Evolutionary conservation across 1,140 invertebrate genomes (phyloP), one percentile per base, ranked within the genome.

Genomic region (Nasonia vitripennis): DNA sequence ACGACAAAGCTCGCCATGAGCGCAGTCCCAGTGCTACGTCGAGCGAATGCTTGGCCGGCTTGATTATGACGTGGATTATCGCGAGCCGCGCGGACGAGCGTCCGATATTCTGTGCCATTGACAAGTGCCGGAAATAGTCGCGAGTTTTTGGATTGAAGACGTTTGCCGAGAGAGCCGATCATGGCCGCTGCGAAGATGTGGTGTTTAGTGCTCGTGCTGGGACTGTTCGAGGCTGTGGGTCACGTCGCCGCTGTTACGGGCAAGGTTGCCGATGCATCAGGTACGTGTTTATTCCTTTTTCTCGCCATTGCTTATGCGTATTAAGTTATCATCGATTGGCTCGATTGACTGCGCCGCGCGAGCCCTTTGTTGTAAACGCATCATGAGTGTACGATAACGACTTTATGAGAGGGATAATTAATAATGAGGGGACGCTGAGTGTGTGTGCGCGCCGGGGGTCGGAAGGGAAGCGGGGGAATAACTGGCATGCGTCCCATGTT

Each of bases 191-290:
- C 86, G 89, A 92, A 91, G 88, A 93, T 92, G 92, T 92, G 92
- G 92, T 91, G 88, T 90, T 86, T 91, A 89, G 89, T 91, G 89
- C 85, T 89, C 79, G 89, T 92, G 73, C 87, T 92, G 86, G 91
- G 89, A 90, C 89, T 92, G 87, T 89, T 88, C 78, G 89, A 90
- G 83, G 89, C 89, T 67, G 86, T 85, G 74, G 88, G 85, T 77
- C 88, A 89, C 86, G 89, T 88, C 83, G 88, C 88, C 51, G 89
- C 87, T 20, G 88, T 51, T 62, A 67, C 77, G 78, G 48, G 67
- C 37, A 86, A 75, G 48, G 51, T 6, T 11, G 9, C 51, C 34
- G 84, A 81, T n/a, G n/a, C 51, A n/a, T 81, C 79, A 81, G 84
- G 84, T 86, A 86, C 17, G 17, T 62, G 4, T 17, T 62, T 62